A percentile compares a stretch with the other conserved stretches of the same genome.
Conservation (phyloP, 2,797 vertebrate genomes). For the Potorous gilbertii region DNA sequence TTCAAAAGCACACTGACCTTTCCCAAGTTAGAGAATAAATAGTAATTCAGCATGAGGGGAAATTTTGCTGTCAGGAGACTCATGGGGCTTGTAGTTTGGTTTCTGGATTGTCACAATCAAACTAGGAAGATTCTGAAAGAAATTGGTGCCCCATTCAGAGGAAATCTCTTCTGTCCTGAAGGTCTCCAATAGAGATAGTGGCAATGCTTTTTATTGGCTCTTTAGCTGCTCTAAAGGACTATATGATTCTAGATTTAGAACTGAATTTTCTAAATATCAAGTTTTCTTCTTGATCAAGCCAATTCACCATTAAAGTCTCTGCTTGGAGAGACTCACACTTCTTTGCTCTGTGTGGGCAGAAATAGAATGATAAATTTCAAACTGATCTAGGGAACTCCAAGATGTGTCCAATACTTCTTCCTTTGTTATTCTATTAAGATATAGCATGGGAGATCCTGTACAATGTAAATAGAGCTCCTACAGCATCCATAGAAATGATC, state of each 20-base stretch:
- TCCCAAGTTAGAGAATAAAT: slow-evolving; percentile 15
- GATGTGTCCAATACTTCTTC: slow-evolving; percentile 79
- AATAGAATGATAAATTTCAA: neutral
- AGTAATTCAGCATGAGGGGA: slow-evolving; percentile 11
- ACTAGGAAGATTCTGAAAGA: slow-evolving; percentile 61
- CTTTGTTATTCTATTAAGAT: slow-evolving; percentile 68
- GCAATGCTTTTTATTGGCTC: slow-evolving; percentile 73
- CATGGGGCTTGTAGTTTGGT: slow-evolving; percentile 9
- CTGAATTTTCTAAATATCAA: slow-evolving; percentile 68
- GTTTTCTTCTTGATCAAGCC: slow-evolving; percentile 61
- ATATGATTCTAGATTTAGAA: neutral
- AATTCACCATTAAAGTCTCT: slow-evolving; percentile 58
- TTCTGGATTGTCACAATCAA: slow-evolving; percentile 62
- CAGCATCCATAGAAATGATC: neutral
- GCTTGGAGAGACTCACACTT: slow-evolving; percentile 74
- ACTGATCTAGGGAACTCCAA: slow-evolving; percentile 79
- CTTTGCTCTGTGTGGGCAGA: slow-evolving; percentile 80
- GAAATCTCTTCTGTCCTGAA: neutral
- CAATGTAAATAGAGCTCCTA: slow-evolving; percentile 57
- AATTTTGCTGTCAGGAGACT: neutral
- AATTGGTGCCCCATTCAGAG: neutral
- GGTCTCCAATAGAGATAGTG: neutral
- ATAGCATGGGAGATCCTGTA: slow-evolving; percentile 68
- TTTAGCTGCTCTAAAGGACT: slow-evolving; percentile 63
- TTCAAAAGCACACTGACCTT: slow-evolving; percentile 32